Conservation (phyloP, 1,140 invertebrate species). For the Drosophila kepulauana region DNA sequence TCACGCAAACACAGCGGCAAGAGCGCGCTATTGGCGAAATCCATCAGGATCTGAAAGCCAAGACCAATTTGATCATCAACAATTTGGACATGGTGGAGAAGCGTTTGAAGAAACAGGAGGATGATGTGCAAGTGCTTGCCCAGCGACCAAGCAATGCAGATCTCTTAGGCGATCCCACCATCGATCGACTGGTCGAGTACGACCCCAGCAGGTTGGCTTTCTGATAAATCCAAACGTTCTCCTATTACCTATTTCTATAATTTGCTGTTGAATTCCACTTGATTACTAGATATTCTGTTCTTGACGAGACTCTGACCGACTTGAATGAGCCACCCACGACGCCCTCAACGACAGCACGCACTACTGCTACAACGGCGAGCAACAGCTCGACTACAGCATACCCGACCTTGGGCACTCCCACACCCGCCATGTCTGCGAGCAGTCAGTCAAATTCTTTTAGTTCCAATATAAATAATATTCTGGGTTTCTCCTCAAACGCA, state of each 20-base stretch:
- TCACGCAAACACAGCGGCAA: slow-evolving; percentile 94
- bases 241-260: neutral
- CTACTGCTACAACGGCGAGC: slow-evolving; percentile 47
- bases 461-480: slow-evolving; percentile 19
- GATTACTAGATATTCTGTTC: slow-evolving; percentile 64
- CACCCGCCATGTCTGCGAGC: neutral
- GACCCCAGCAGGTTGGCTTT: slow-evolving; percentile 87
- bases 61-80: slow-evolving; percentile 94
- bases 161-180: slow-evolving; percentile 90
- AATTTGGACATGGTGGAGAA: slow-evolving; percentile 94
- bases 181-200: slow-evolving; percentile 91
- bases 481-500: slow-evolving; percentile 26
- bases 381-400: slow-evolving; percentile 29
- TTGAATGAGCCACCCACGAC: slow-evolving; percentile 62
- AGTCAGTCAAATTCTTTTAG: neutral
- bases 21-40: slow-evolving; percentile 95
- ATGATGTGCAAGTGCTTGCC: slow-evolving; percentile 87
- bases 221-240: neutral
- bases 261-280: neutral
- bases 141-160: slow-evolving; percentile 90
- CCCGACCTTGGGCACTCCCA: slow-evolving; percentile 20
- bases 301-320: slow-evolving; percentile 80
- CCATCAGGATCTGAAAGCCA: slow-evolving; percentile 91
- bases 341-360: slow-evolving; percentile 65
- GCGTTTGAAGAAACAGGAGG: slow-evolving; percentile 92